Base-by-base conservation (phyloP, 2,888 invertebrate species). In the Allacma fusca region DNA sequence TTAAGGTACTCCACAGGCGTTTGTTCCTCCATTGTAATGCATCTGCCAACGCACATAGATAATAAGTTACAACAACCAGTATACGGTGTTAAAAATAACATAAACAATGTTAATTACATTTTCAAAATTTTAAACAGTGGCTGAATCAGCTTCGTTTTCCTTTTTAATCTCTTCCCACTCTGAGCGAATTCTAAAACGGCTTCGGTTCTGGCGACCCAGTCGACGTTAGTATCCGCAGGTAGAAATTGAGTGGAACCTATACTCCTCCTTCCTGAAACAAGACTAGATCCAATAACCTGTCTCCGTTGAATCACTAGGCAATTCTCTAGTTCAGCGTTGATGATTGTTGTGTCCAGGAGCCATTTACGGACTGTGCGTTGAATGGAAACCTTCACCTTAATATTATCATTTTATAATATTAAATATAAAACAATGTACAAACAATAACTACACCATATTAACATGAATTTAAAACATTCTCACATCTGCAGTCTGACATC, bases 1-100 rank as follows among this genome's bases (percentile, higher is more conserved):
- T 96, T 96, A 0, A 93, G 91, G 85, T 97, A 97, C 86, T 97
- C 97, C 0, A 94, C 91, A 23, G 91, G 90, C 83, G 94, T 91
- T 80, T 91, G n/a, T n/a, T n/a, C n/a, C n/a, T n/a, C n/a, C n/a
- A n/a, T n/a, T n/a, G n/a, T 90, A 59, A 96, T 87, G 82, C 95
- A 94, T 78, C 88, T 29, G 62, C 21, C 77, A 78, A 34, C 59
- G n/a, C n/a, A n/a, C n/a, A n/a, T n/a, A n/a, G n/a, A n/a, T n/a
- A n/a, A n/a, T n/a, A n/a, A n/a, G n/a, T n/a, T n/a, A n/a, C n/a
- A n/a, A n/a, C n/a, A n/a, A n/a, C n/a, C n/a, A n/a, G n/a, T n/a
- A n/a, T n/a, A n/a, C n/a, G n/a, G n/a, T n/a, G n/a, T n/a, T n/a
- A n/a, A 68, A 29, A 68, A 68, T 28, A 62, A 73, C 34, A 75